Conservation (phyloP, 2,888 invertebrate genomes). For the Frankliniella intonsa region DNA sequence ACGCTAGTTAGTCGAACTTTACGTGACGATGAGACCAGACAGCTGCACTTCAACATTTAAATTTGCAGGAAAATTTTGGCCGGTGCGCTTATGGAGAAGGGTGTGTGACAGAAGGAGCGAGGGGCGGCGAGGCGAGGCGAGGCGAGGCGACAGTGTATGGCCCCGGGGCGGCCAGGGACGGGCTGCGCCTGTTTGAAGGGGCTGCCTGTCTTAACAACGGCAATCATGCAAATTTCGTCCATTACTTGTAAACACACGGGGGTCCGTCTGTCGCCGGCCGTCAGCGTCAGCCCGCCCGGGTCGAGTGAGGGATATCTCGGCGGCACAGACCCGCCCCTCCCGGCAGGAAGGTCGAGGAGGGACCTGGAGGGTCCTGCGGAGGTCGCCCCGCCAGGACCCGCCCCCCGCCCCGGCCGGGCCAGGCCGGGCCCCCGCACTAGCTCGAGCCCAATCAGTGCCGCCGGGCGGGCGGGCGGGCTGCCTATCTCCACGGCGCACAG, state of each 20-base stretch:
- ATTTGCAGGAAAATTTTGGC: no score
- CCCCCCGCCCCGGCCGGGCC: no score
- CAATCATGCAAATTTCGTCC: background rate
- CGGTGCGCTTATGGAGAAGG: background rate
- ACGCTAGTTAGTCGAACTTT: no score
- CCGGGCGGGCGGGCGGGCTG: no score
- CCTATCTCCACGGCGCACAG: no score
- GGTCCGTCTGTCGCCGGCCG: background rate
- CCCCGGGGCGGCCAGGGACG: background rate
- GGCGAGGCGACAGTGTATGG: background rate
- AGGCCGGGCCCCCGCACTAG: no score
- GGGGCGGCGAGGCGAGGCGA: background rate
- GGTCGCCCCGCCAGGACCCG: no score
- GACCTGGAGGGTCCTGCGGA: background rate
- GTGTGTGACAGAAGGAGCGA: background rate
- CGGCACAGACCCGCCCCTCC: background rate
- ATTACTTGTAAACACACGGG: background rate
- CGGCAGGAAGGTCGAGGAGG: background rate
- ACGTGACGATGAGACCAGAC: no score
- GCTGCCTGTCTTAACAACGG: background rate
- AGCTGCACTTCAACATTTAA: no score
- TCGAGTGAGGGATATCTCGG: no score
- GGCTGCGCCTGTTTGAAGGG: background rate
- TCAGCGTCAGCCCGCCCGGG: no score
- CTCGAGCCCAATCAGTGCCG: no score